Evolutionary conservation across 2,797 vertebrate genomes (phyloP).

Genomic region (Hippopotamyrus pictus): DNA sequence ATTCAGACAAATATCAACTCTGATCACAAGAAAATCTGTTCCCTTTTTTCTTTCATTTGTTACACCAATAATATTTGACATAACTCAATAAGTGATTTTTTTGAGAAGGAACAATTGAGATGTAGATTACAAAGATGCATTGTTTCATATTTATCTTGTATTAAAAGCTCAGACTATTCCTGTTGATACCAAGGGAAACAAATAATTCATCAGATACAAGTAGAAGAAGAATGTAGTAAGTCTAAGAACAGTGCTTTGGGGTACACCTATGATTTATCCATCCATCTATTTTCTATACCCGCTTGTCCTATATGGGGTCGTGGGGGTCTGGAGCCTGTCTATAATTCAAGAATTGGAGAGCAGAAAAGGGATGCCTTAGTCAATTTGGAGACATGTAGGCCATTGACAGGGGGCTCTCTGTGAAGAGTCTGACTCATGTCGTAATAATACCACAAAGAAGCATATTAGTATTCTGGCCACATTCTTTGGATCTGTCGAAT

Average conservation of each 20-base stretch:
- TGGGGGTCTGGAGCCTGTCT: neutral
- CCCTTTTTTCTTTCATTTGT: neutral
- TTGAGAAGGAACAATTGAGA: neutral
- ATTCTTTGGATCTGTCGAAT: neutral
- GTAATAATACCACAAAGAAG: neutral
- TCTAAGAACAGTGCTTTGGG: neutral
- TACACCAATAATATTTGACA: neutral
- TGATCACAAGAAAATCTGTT: neutral
- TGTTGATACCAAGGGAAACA: neutral
- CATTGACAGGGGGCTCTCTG: neutral
- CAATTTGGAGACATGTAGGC: neutral
- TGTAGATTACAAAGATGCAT: neutral
- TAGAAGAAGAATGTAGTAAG: neutral
- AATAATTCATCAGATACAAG: neutral
- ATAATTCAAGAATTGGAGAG: neutral
- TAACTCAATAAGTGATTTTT: neutral
- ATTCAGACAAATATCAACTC: neutral
- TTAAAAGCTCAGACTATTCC: neutral
- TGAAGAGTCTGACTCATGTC: neutral
- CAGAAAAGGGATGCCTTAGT: neutral
- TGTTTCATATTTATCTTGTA: neutral
- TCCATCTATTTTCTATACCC: neutral
- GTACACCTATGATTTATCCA: neutral
- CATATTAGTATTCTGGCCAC: slow-evolving; percentile 16
- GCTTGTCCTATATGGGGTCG: neutral